Evolutionary conservation across 2,113 vertebrate genomes (phyloP), one percentile per base, ranked within the genome.

Genomic region (Vulpes ferrilata): DNA sequence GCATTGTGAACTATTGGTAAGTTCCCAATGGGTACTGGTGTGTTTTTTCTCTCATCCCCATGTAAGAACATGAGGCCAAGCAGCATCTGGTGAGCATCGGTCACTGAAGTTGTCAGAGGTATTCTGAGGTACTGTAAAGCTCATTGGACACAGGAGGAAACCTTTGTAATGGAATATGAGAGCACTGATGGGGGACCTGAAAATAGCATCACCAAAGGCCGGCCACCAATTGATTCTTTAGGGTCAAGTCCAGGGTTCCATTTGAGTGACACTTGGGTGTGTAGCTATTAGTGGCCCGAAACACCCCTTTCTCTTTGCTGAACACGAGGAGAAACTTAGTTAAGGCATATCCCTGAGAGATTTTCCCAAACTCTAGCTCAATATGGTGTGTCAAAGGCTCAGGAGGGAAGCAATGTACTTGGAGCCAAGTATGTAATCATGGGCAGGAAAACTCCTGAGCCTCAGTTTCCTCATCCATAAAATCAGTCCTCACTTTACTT

Each of bases 21-120:
- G 59, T 74, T 79, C 48, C 86, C 43, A 84, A 2, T 17, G 76
- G 59, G 30, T 9, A 48, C 59, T 30, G 57, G 35, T 30, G 62
- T 22, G 17, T n/a, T 79, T 97, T 96, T 74, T 35, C 57, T 82
- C 25, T 51, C 69, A 78, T 93, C 32, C 11, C 15, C 30, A 1
- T 16, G 80, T 62, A n/a, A 62, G 38, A 88, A 73, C 4, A 59
- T 5, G 11, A 97, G 43, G 8, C 23, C 25, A 32, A 83, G 35
- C 8, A 79, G 78, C 62, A 84, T 85, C 87, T 96, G 84, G 69
- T 94, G 57, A 92, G n/a, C 11, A 90, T 92, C 7, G 27, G 53
- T 92, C 65, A 78, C 32, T 81, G 64, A 57, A 38, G 17, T 67
- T 62, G 16, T 92, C 53, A 73, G 78, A 59, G n/a, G 79, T 69